Base-by-base conservation (phyloP, 2,888 invertebrate genomes). In the Drosophila meridiana region DNA sequence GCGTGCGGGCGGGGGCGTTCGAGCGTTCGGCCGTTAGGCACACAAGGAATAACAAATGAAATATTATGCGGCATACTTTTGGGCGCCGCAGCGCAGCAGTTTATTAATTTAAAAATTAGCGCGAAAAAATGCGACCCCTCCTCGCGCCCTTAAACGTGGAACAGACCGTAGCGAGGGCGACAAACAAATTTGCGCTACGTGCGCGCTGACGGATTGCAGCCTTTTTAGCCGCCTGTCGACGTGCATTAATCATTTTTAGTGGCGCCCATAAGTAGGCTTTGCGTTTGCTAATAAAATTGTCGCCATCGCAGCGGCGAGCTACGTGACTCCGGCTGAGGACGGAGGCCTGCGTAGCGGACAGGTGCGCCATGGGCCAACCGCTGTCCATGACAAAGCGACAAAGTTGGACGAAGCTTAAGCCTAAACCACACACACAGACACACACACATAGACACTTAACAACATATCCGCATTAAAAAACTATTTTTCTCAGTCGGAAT, bases 241-340 rank as follows among this genome's bases (percentile, higher is more conserved):
- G 68, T 74, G 83, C 91, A 90, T 90, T 90, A 90, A 91, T 90
- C 90, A 90, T 90, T 90, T 90, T 89, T 85, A 90, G 89, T 87
- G 86, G 80, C 78, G 73, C 78, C 83, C 86, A 78, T 81, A 89
- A 91, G 91, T 91, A 90, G 90, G 87, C 87, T 79, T 83, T 81
- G 75, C 71, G 83, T 82, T 82, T 82, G 88, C 90, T 88, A 89
- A 89, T 90, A 89, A 90, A 89, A 87, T 87, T 85, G 89, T 87
- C 88, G 82, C 77, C 74, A 72, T 73, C 77, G 71, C 55, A 57
- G 61, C 28, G 40, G 53, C 61, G 63, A 53, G 20, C 50, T 87
- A 84, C 87, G 85, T 84, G 87, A 76, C 65, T 70, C 61, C 58
- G 76, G 71, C 65, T 50, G 38, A 36, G 9, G 43, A 69, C 65